Conservation (phyloP, 2,797 vertebrate species). For the Remorina albescens region DNA sequence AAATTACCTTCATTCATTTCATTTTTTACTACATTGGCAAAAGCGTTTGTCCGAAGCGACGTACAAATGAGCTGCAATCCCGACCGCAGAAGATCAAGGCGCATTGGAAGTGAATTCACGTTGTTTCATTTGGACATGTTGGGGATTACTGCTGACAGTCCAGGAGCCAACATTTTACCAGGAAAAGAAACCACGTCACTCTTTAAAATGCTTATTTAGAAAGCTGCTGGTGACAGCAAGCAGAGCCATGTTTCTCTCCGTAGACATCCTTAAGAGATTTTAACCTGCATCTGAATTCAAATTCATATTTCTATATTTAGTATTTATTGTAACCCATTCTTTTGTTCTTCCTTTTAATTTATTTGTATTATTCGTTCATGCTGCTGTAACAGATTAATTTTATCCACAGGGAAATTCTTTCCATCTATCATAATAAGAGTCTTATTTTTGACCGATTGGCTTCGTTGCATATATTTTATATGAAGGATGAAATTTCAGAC, state of each 20-base stretch:
- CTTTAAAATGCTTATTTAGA: not conserved
- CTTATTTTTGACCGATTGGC: slow-evolving; percentile 4
- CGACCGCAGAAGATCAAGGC: slow-evolving; percentile 31
- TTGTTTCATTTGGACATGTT: slow-evolving; percentile 29
- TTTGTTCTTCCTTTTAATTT: too few species aligned
- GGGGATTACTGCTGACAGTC: slow-evolving; percentile 19
- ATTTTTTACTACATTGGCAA: slow-evolving; percentile 37
- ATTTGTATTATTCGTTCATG: too few species aligned
- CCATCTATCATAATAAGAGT: slow-evolving; percentile 27
- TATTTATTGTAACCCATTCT: too few species aligned
- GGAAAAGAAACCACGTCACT: slow-evolving; percentile 27
- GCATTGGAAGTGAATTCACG: slow-evolving; percentile 8
- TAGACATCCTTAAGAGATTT: not conserved
- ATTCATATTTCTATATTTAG: too few species aligned
- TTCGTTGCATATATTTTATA: slow-evolving; percentile 9
- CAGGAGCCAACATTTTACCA: slow-evolving; percentile 30
- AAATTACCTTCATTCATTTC: slow-evolving; percentile 40
- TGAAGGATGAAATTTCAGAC: not conserved
- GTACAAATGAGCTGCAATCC: slow-evolving; percentile 20
- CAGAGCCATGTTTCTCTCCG: not conserved
- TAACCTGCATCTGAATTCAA: slow-evolving; percentile 12
- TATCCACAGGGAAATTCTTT: too few species aligned
- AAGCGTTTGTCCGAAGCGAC: slow-evolving; percentile 8
- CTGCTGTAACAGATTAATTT: too few species aligned
- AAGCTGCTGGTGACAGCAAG: not conserved